These are phyloP conservation scores for Acropternis orthonyx DNA, from an alignment of 2,797 vertebrate species.

Conservation along the genomic window DNA sequence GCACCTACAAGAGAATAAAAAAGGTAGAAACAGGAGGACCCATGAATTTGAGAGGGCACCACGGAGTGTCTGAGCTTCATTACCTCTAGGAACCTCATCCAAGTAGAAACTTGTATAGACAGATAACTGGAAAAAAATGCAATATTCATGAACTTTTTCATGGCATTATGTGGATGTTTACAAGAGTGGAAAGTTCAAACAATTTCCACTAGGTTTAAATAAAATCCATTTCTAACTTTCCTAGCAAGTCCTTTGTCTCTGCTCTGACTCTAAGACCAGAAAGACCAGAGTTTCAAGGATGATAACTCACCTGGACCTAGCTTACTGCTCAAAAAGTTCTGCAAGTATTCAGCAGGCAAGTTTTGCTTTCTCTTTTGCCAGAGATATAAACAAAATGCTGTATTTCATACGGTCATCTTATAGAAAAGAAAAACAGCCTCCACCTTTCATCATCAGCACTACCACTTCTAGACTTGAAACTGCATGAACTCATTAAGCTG, in stretches of 20 bases:
- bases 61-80: slow-evolving; percentile 90
- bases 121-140: slow-evolving; percentile 85
- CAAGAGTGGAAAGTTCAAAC: slow-evolving; percentile 76
- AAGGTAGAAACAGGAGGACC: slow-evolving; percentile 98
- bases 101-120: slow-evolving; percentile 82
- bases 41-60: slow-evolving; percentile 97
- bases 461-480: slow-evolving; percentile 71
- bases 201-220: slow-evolving; percentile 74
- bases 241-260: slow-evolving; percentile 53
- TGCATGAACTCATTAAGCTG: slow-evolving; percentile 76
- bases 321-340: slow-evolving; percentile 64
- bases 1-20: slow-evolving; percentile 96
- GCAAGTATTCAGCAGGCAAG: slow-evolving; percentile 52
- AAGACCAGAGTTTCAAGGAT: slow-evolving; percentile 51
- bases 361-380: slow-evolving; percentile 66
- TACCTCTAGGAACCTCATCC: slow-evolving; percentile 82
- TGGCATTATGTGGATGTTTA: slow-evolving; percentile 89
- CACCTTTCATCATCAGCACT: slow-evolving; percentile 67
- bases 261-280: slow-evolving; percentile 43
- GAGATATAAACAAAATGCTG: slow-evolving; percentile 68
- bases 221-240: slow-evolving; percentile 74
- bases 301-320: slow-evolving; percentile 23
- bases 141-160: slow-evolving; percentile 81
- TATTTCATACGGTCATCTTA: slow-evolving; percentile 67
- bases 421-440: slow-evolving; percentile 52